Conservation (phyloP, 2,888 invertebrate species). For the Drosophila parthenogenetica region DNA sequence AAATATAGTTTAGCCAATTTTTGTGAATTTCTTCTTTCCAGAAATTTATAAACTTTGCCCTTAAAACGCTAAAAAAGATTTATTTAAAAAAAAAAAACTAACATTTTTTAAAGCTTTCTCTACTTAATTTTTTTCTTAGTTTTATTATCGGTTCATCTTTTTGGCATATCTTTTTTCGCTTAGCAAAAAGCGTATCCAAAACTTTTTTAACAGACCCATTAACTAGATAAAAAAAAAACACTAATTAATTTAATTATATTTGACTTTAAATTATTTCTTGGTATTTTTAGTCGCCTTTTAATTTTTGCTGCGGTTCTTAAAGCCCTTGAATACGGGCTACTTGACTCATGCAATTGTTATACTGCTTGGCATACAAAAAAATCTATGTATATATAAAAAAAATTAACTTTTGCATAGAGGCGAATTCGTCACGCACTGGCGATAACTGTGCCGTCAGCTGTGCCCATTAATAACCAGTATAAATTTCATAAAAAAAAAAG, state of each 20-base stretch:
- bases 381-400: constrained; percentile 8
- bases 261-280: neutral
- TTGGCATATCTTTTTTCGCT: no score
- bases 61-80: no score
- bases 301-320: neutral
- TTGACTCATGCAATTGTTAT: constrained; percentile 46
- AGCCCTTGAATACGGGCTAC: constrained; percentile 26
- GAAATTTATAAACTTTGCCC: no score
- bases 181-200: constrained; percentile 13
- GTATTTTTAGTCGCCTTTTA: neutral
- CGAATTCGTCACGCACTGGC: constrained; percentile 59
- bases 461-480: constrained; percentile 4
- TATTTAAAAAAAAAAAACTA: no score
- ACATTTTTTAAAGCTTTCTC: no score
- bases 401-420: constrained; percentile 25
- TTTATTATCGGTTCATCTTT: no score
- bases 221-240: constrained; percentile 21
- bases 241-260: constrained; percentile 3
- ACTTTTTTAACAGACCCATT: constrained; percentile 21
- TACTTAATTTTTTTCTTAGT: no score
- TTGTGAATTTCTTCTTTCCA: no score
- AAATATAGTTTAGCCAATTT: no score
- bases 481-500: neutral
- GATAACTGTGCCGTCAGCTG: constrained; percentile 43
- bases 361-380: constrained; percentile 33